Base-by-base conservation (phyloP, 2,888 invertebrate species). In the Drosophila leonis region DNA sequence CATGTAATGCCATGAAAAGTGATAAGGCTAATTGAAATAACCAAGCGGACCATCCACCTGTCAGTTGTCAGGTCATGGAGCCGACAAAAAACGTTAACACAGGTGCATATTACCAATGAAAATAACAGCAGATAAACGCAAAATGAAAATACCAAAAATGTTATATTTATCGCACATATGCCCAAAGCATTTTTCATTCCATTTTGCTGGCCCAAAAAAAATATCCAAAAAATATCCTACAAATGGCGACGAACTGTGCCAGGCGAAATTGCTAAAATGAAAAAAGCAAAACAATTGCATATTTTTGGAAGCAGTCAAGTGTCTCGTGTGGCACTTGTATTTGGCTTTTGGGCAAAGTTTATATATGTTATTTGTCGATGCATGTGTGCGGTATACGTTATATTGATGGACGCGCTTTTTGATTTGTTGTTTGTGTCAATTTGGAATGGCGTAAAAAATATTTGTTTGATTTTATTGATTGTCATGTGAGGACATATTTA, bases 391-490 rank as follows among this genome's bases (percentile, higher is more conserved):
- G 61, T 60, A 65, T 80, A 67, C 67, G 72, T 52, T 56, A 64
- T 66, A 75, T 80, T 84, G 83, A 88, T 83, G 68, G 72, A 75
- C 63, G 67, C 65, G 52, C 60, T 59, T 66, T 87, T 73, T 83
- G 80, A 88, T 88, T 88, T 85, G 77, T 75, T 85, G 83, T 74
- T 83, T 88, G 88, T 78, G 75, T 74, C 83, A 82, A 74, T 80
- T 75, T 65, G 70, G 59, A 60, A 69, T 72, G 75, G 63, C 56
- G 74, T 62, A 64, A 69, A 84, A 82, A 75, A 72, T 76, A 68
- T 73, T 73, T 72, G 48, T 51, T 49, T 49, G 64, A 72, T 66
- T 85, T 82, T 77, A 85, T 77, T 75, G 80, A 87, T 84, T 82
- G 67, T 48, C 42, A 61, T 52, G 59, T 55, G 69, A 37, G 46